Conservation (phyloP, 2,888 invertebrate genomes). For the Cephus nigrinus region DNA sequence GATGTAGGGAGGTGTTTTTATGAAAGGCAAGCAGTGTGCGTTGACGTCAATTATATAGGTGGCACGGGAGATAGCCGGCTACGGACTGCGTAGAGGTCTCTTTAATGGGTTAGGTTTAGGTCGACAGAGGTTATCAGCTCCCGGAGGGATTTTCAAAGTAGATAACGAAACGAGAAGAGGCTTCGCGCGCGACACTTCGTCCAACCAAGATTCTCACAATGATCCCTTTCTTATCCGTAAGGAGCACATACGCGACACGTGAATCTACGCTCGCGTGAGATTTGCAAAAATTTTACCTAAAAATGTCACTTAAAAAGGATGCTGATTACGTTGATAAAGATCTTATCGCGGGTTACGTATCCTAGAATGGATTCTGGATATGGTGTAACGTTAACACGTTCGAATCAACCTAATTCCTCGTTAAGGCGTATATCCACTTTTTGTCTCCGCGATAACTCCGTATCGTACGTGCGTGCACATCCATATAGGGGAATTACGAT, state of each 20-base stretch:
- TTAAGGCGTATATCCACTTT: not conserved
- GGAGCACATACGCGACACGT: not conserved
- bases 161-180: slow-evolving; percentile 41
- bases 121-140: slow-evolving; percentile 60
- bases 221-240: not conserved
- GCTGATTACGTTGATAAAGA: not conserved
- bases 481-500: not conserved
- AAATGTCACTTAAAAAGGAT: not conserved
- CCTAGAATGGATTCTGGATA: not conserved
- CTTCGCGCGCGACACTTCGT: not conserved
- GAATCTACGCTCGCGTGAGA: not conserved
- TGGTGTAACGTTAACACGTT: not conserved
- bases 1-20: slow-evolving; percentile 65
- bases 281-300: not conserved
- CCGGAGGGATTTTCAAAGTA: slow-evolving; percentile 61
- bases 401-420: not conserved
- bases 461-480: not conserved
- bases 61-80: slow-evolving; percentile 54
- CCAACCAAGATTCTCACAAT: not conserved
- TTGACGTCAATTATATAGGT: slow-evolving; percentile 66
- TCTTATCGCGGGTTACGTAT: not conserved
- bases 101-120: slow-evolving; percentile 63
- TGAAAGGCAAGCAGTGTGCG: slow-evolving; percentile 63
- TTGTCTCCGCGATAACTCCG: not conserved
- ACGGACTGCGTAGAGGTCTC: slow-evolving; percentile 42